Conservation (phyloP, 2,113 vertebrate genomes). For the Riparia riparia region DNA sequence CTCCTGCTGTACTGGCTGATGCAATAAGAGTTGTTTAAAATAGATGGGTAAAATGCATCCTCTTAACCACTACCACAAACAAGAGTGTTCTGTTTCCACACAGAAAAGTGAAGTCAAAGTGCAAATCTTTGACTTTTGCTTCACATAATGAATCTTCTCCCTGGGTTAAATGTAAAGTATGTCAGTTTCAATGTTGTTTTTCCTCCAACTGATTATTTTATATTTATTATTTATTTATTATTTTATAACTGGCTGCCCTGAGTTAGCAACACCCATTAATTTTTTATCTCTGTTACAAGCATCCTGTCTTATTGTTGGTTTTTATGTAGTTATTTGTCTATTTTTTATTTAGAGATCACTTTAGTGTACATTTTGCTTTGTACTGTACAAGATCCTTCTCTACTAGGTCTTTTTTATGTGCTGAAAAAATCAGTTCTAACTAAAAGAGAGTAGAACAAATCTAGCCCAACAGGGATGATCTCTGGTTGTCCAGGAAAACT, state of each 20-base stretch:
- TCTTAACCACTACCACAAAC: fast-evolving
- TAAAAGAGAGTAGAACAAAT: background rate
- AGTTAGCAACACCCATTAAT: background rate
- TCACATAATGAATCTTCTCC: background rate
- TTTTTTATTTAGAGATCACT: background rate
- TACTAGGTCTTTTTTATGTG: background rate
- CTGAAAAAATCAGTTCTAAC: background rate
- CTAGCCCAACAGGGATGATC: background rate
- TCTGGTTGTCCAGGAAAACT: background rate
- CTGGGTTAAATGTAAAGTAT: background rate
- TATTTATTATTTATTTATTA: too few relatives aligned
- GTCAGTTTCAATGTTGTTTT: background rate
- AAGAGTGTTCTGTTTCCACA: background rate
- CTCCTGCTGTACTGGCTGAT: background rate
- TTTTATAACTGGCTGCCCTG: background rate
- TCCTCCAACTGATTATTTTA: background rate
- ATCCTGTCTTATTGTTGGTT: background rate
- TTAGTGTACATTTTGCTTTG: background rate
- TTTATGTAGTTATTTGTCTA: background rate
- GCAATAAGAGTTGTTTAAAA: background rate
- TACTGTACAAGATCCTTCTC: background rate
- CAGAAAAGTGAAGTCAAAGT: background rate
- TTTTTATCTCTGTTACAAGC: background rate
- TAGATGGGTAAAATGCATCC: background rate
- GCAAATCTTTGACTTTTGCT: background rate